Conservation (phyloP, 2,797 vertebrate species). For the Sebastes kiyomatsui region DNA sequence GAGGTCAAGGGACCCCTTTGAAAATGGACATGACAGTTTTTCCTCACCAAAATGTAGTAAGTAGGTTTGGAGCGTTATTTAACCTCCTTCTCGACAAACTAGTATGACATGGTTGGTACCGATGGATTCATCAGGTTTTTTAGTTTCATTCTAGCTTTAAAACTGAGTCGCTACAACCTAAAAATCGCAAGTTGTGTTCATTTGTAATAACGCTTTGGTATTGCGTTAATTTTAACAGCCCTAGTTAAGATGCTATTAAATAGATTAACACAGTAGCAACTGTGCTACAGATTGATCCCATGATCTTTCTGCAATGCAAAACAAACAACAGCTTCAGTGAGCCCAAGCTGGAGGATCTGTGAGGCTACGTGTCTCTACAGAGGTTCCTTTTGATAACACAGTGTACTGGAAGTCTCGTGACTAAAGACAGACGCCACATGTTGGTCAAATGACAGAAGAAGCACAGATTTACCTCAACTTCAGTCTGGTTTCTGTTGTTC, state of each 20-base stretch:
- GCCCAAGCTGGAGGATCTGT: background rate
- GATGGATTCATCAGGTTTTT: too few relatives aligned
- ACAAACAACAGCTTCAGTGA: background rate
- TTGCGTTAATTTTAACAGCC: too few relatives aligned
- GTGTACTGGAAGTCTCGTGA: background rate
- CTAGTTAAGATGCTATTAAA: background rate
- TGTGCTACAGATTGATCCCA: background rate
- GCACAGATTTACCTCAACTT: conserved; percentile 27
- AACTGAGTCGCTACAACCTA: too few relatives aligned
- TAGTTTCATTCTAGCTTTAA: too few relatives aligned
- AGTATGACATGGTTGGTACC: too few relatives aligned
- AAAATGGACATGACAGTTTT: too few relatives aligned
- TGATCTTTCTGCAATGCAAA: background rate
- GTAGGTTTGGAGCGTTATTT: too few relatives aligned
- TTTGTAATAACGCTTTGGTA: too few relatives aligned
- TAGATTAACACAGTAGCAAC: background rate
- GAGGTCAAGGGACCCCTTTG: too few relatives aligned
- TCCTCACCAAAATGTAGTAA: too few relatives aligned
- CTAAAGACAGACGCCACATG: background rate
- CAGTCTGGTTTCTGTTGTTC: conserved; percentile 9
- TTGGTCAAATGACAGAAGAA: background rate
- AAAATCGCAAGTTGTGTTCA: too few relatives aligned
- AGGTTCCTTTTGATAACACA: background rate
- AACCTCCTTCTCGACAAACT: rapidly evolving
- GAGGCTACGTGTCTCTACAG: background rate